A percentile compares a stretch with the other conserved stretches of the same genome.
Evolutionary conservation across 1,140 invertebrate species (phyloP).

Genomic region (Procambarus clarkii): DNA sequence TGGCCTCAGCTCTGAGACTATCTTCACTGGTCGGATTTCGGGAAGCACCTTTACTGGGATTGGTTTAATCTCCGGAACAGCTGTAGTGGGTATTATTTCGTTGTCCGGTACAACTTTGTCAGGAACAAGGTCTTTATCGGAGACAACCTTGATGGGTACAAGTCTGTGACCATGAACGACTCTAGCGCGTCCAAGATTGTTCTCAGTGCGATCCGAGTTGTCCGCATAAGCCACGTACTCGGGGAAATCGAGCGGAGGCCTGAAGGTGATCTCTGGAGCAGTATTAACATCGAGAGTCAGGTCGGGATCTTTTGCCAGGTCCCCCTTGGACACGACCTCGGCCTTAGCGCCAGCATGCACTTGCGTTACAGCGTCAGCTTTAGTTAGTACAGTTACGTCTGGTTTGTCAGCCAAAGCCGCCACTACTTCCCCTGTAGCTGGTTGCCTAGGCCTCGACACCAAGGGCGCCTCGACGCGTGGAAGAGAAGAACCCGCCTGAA

Average conservation of each 20-base stretch:
- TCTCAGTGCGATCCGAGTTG: background rate
- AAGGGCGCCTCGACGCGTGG: background rate
- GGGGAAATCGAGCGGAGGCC: background rate
- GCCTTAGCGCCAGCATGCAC: background rate
- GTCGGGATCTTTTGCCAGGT: background rate
- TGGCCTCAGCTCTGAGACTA: background rate
- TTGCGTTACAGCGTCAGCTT: conserved; percentile 2
- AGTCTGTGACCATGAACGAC: conserved; percentile 11
- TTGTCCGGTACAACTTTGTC: background rate
- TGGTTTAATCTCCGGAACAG: conserved; percentile 6
- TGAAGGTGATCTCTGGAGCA: background rate
- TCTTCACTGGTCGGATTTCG: background rate
- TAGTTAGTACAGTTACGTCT: conserved; percentile 47
- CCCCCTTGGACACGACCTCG: background rate
- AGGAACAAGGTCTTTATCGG: background rate
- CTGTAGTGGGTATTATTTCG: background rate
- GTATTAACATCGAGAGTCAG: background rate
- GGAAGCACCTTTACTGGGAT: background rate
- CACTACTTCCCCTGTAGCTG: conserved; percentile 26
- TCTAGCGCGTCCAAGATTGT: background rate
- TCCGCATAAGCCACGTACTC: background rate
- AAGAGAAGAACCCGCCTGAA: conserved; percentile 1
- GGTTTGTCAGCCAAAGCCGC: conserved; percentile 19
- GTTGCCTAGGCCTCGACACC: background rate
- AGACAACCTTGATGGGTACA: conserved; percentile 1